A percentile compares a stretch with the other conserved stretches of the same genome.
phyloP scores from a whole-genome alignment of 1,140 invertebrate genomes.

The Trachymyrmex septentrionalis region DNA sequence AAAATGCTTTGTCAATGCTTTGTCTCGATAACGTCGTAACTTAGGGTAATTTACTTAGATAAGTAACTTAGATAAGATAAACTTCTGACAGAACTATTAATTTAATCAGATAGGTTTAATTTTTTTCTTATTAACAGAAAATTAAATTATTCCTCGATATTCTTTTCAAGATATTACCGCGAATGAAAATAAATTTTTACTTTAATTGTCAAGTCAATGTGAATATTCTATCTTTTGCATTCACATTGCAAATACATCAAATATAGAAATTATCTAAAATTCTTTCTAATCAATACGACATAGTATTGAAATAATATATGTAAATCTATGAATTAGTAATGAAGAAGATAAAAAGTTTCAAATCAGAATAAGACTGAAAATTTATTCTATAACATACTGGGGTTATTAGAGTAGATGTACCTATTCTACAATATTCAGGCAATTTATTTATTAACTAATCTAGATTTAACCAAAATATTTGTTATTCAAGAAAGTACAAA shows the following conservation, averaged over 20 bases:
- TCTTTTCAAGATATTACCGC: background rate
- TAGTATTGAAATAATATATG: background rate
- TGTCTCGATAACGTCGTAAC: background rate
- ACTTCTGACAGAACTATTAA: background rate
- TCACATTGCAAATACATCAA: background rate
- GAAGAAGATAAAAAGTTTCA: background rate
- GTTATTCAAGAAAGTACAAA: background rate
- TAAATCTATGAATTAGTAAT: background rate
- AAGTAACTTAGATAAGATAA: conserved; percentile 26
- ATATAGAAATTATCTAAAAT: background rate
- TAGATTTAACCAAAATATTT: background rate
- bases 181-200: background rate
- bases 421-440: background rate
- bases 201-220: background rate
- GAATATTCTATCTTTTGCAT: background rate
- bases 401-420: no score
- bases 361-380: background rate
- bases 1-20: background rate
- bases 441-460: background rate
- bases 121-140: background rate
- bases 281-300: background rate
- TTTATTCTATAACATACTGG: background rate
- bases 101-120: background rate
- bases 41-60: background rate
- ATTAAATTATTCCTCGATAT: background rate